phyloP scores from a whole-genome alignment of 2,797 vertebrate species.

The Silurus aristotelis region DNA sequence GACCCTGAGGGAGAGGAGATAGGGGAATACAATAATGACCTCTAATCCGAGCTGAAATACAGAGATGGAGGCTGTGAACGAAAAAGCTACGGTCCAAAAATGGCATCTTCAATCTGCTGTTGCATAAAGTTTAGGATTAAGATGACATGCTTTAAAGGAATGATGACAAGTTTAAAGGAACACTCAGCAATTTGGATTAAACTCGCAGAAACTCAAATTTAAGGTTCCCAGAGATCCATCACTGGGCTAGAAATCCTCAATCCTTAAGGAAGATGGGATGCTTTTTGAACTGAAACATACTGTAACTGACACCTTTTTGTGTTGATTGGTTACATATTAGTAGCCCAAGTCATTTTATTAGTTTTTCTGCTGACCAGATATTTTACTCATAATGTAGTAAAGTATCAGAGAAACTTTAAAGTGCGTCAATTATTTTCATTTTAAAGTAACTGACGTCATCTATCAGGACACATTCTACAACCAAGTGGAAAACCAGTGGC shows the following conservation, averaged over 20 bases:
- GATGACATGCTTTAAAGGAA: neutral
- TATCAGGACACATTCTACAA: neutral
- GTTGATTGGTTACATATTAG: neutral
- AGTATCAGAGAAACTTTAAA: too few species aligned
- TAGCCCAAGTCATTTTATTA: neutral
- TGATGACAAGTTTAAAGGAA: neutral
- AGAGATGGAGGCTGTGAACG: neutral
- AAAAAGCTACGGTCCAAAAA: conserved; percentile 37
- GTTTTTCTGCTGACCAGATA: neutral
- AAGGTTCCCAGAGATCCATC: neutral
- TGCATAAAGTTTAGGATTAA: conserved; percentile 65
- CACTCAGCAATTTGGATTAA: neutral
- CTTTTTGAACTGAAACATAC: neutral
- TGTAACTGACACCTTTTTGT: too few species aligned
- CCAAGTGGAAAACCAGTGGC: conserved; percentile 6
- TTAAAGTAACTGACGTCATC: neutral
- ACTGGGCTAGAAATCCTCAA: neutral
- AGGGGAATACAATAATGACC: conserved; percentile 45
- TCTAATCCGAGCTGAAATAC: conserved; percentile 41
- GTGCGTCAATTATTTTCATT: neutral
- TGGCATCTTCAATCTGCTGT: conserved; percentile 60
- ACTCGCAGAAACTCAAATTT: neutral
- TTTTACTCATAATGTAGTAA: neutral
- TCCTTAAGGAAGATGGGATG: neutral
- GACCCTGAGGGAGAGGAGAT: conserved; percentile 46